Evolutionary conservation across 2,888 invertebrate genomes (phyloP), one percentile per base, ranked within the genome.

Genomic region (Tryphoninae sp.): DNA sequence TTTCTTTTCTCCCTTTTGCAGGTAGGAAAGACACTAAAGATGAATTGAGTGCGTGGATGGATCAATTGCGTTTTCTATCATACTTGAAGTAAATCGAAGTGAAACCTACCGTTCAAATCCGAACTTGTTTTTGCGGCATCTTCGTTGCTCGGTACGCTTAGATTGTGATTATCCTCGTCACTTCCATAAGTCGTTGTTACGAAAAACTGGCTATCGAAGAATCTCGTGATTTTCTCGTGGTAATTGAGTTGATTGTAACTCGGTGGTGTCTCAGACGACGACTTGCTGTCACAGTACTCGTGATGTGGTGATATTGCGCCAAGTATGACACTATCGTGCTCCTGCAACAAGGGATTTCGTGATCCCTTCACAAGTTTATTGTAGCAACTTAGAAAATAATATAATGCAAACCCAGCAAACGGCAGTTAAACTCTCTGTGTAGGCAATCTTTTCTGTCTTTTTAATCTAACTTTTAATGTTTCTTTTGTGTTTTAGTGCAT

Each of bases 181-280:
- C 87, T 89, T 53, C 86, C 88, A 69, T 88, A 89, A 65, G 81
- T 84, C 1, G 84, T 83, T 6, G 81, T 84, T 8, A 85, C 79
- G 23, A 83, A 78, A 8, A 88, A 87, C 62, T 89, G 87, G 81
- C 91, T 91, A 61, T 89, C 89, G 86, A 91, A 91, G 84, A 91
- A 95, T 93, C 95, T 93, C 89, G 95, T 94, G 82, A 96, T 92
- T 88, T 96, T 98, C 87, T 97, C 97, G 87, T 96, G 96, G 90
- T 96, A 97, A 92, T 97, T 98, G 7, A 97, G 93, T 89, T 96
- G 97, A 88, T 95, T 96, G 93, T 97, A 97, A 89, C 96, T 97
- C 7, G 96, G 95, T 0, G 95, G 96, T 0, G 96, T 96, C 88
- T 95, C 96, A 0, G 95, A 95, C 33, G 96, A 96, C 11, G 96